Conservation (phyloP, 2,797 vertebrate genomes). For the Coccyzus lansbergi region DNA sequence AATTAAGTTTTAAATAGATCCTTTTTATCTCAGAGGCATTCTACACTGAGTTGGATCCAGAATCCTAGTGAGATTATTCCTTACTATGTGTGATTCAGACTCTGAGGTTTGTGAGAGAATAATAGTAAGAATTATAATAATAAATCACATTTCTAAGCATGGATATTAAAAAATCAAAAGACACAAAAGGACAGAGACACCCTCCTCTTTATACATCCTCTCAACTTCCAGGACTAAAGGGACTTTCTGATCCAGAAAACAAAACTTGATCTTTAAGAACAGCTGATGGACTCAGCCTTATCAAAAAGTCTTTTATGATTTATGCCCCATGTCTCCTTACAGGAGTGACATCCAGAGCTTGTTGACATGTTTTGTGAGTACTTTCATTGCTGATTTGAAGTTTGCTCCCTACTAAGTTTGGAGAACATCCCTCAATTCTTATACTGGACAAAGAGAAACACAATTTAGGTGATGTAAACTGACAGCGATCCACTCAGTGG, state of each 20-base stretch:
- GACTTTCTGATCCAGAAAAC: not conserved
- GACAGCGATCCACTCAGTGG: not conserved
- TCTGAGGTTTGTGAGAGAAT: not conserved
- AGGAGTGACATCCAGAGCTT: not conserved
- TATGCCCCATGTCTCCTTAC: not conserved
- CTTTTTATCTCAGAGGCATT: not conserved
- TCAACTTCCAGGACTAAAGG: not conserved
- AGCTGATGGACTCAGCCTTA: not conserved
- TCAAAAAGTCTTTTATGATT: not conserved
- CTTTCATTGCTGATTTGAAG: not conserved
- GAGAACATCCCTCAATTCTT: not conserved
- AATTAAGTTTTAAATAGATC: not conserved
- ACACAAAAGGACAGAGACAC: not conserved
- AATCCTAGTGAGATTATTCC: not conserved
- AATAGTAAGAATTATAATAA: not conserved
- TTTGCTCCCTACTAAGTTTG: not conserved
- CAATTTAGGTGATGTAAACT: constrained; percentile 20
- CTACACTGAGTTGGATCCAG: not conserved
- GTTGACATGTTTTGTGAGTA: not conserved
- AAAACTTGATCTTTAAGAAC: not conserved
- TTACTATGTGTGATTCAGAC: not conserved
- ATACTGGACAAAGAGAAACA: not conserved
- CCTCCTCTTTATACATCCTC: not conserved
- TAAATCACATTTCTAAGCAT: not conserved
- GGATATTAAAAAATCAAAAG: not conserved